A percentile compares a stretch with the other conserved stretches of the same genome.
These are phyloP conservation scores for Willisornis vidua DNA, from an alignment of 2,113 vertebrate genomes.

Conservation along the genomic window DNA sequence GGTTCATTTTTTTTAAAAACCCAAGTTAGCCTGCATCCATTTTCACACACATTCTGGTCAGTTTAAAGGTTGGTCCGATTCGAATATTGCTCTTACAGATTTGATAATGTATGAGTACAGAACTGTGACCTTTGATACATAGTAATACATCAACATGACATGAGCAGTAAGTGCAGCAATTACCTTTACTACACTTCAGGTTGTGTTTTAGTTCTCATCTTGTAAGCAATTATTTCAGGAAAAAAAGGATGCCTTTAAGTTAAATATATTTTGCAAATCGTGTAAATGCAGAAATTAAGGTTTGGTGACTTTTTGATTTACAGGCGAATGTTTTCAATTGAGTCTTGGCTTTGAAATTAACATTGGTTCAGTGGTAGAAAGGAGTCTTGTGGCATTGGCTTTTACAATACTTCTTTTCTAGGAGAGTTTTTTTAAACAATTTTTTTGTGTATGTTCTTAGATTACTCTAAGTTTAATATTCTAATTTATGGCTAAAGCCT, in stretches of 20 bases:
- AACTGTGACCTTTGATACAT: conserved; percentile 91
- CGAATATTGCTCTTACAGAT: conserved; percentile 92
- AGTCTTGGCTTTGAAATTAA: conserved; percentile 24
- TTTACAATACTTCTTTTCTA: not conserved
- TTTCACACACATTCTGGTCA: conserved; percentile 78
- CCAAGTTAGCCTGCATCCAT: conserved; percentile 72
- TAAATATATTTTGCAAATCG: conserved; percentile 59
- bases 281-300: conserved; percentile 35
- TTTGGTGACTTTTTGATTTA: conserved; percentile 45
- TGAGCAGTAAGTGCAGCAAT: conserved; percentile 90
- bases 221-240: conserved; percentile 71
- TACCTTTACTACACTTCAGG: conserved; percentile 78
- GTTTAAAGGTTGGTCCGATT: conserved; percentile 86
- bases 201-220: conserved; percentile 70
- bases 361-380: not conserved
- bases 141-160: conserved; percentile 97
- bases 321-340: conserved; percentile 18
- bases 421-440: not conserved
- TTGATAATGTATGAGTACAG: conserved; percentile 99
- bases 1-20: conserved; percentile 72
- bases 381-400: not conserved
- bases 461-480: not conserved
- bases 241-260: conserved; percentile 32
- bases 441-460: not conserved
- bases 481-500: not conserved